Conservation (phyloP, 1,140 invertebrate genomes). For the Drosophila parabipectinata region DNA sequence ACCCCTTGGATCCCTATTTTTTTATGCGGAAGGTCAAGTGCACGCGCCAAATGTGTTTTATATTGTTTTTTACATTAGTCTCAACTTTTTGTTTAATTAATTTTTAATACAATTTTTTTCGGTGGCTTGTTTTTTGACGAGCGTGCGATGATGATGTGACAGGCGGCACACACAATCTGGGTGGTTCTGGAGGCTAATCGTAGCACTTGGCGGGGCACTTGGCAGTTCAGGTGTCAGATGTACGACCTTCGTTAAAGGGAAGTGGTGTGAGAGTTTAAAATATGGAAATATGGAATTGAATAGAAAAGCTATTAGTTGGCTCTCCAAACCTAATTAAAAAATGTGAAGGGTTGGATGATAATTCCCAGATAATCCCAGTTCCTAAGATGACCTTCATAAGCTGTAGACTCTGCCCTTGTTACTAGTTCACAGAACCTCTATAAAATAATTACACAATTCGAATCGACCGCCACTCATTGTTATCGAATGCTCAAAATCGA, state of each 20-base stretch:
- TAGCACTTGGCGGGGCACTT: constrained; percentile 18
- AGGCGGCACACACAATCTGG: constrained; percentile 43
- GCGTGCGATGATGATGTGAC: constrained; percentile 49
- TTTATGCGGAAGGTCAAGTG: constrained; percentile 44
- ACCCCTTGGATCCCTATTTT: constrained; percentile 19
- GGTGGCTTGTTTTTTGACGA: constrained; percentile 35
- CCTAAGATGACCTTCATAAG: constrained; percentile 6
- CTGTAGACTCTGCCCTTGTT: constrained; percentile 15
- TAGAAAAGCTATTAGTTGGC: not conserved
- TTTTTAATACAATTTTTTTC: constrained; percentile 45
- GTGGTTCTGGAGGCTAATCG: constrained; percentile 50
- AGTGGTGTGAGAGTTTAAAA: not conserved
- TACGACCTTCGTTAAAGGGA: constrained; percentile 6
- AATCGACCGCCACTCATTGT: constrained; percentile 39
- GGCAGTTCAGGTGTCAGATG: constrained; percentile 3
- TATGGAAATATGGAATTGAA: not conserved
- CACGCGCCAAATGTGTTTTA: constrained; percentile 53
- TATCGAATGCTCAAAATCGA: constrained; percentile 43
- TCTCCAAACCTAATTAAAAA: not conserved
- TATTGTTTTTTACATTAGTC: constrained; percentile 47
- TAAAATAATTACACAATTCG: constrained; percentile 35
- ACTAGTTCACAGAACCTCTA: constrained; percentile 29
- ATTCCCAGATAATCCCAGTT: not conserved
- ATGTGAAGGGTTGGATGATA: not conserved
- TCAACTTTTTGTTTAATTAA: constrained; percentile 50